Conservation (phyloP, 2,113 vertebrate species). For the Chloropsis hardwickii region DNA sequence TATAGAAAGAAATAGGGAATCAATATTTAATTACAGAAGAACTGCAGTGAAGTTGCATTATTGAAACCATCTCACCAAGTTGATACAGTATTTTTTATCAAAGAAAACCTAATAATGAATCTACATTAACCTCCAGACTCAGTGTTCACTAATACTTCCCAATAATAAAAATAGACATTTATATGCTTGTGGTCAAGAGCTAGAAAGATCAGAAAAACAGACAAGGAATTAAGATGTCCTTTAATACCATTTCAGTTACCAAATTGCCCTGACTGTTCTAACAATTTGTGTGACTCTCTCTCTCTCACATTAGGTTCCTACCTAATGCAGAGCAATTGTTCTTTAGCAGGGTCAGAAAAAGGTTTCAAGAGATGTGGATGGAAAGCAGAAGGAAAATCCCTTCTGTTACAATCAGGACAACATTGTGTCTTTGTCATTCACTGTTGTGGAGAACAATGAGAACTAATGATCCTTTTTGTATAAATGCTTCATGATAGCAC, state of each 20-base stretch:
- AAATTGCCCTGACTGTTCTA: neutral
- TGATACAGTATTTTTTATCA: neutral
- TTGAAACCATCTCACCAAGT: neutral
- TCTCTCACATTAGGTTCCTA: neutral
- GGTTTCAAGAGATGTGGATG: neutral
- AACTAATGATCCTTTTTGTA: neutral
- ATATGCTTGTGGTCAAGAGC: neutral
- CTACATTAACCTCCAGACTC: neutral
- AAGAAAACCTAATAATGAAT: slow-evolving; percentile 14
- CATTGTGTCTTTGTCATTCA: neutral
- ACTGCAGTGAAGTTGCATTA: neutral
- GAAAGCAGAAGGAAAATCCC: neutral
- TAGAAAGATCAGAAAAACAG: neutral
- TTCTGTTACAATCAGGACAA: neutral
- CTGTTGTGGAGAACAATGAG: neutral
- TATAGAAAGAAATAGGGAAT: slow-evolving; percentile 12
- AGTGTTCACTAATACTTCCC: neutral
- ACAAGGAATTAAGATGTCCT: neutral
- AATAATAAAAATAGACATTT: neutral
- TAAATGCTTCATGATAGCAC: neutral
- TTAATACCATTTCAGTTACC: neutral
- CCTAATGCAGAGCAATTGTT: neutral
- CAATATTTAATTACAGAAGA: slow-evolving; percentile 16
- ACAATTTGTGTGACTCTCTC: neutral
- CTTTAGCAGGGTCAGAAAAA: neutral